These are phyloP conservation scores for Eugnorisma glareosa DNA, from an alignment of 2,888 invertebrate genomes.

Conservation along the genomic window DNA sequence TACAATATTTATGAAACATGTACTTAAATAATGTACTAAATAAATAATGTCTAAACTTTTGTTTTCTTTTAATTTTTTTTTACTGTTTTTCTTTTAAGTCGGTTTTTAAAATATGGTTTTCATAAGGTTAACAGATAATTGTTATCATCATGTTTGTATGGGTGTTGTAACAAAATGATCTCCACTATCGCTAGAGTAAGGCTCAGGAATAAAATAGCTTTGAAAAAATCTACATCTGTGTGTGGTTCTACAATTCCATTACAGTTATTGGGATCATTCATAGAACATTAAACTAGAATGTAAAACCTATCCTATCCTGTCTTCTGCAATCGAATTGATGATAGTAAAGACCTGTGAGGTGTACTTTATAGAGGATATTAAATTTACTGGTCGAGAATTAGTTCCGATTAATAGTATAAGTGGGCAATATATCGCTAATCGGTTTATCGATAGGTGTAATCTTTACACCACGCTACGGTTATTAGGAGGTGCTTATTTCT, in stretches of 20 bases:
- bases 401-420: conserved; percentile 48
- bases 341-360: background rate
- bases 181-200: background rate
- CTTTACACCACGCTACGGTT: conserved; percentile 30
- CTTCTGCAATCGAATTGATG: background rate
- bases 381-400: conserved; percentile 25
- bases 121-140: too few species aligned
- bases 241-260: background rate
- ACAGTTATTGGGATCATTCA: background rate
- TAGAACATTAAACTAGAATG: background rate
- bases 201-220: background rate
- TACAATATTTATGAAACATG: too few species aligned
- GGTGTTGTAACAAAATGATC: too few species aligned
- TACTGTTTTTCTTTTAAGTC: too few species aligned
- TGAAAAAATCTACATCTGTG: background rate
- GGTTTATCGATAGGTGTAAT: conserved; percentile 51
- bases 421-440: conserved; percentile 54
- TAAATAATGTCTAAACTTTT: too few species aligned
- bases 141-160: too few species aligned
- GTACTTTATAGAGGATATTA: conserved; percentile 14
- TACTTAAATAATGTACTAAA: too few species aligned
- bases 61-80: too few species aligned
- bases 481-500: conserved; percentile 18
- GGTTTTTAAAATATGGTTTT: background rate
- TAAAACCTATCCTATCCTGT: background rate